phyloP scores from a whole-genome alignment of 2,113 vertebrate genomes.

The Sardina pilchardus region DNA sequence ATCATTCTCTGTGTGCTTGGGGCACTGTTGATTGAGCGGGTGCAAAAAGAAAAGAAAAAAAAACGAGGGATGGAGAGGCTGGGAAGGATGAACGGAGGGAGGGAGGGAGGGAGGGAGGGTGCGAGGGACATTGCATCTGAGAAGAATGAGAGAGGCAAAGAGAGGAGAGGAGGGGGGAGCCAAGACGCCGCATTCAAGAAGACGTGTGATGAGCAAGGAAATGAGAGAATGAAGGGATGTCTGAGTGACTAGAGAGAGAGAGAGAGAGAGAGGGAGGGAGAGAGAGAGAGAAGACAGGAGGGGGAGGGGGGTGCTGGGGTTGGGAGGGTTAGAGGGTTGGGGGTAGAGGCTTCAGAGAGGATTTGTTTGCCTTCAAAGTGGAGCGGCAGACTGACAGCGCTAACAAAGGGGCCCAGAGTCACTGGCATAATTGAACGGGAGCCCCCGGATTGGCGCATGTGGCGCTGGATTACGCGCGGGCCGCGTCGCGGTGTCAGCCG shows the following conservation, averaged over 20 bases:
- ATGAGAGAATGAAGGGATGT: neutral
- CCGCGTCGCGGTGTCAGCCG: neutral
- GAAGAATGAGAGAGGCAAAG: neutral
- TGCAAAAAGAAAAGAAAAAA: neutral
- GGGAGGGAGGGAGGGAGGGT: neutral
- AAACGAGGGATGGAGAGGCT: neutral
- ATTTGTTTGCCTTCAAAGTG: constrained; percentile 36
- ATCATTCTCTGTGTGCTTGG: neutral
- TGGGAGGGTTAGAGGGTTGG: neutral
- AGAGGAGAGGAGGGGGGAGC: neutral
- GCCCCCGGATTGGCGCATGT: constrained; percentile 51
- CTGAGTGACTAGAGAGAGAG: neutral
- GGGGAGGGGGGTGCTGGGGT: neutral
- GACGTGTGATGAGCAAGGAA: neutral
- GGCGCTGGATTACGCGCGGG: neutral
- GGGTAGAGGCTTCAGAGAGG: constrained; percentile 22
- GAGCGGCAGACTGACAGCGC: constrained; percentile 49
- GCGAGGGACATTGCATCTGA: neutral
- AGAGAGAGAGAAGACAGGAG: constrained; percentile 21
- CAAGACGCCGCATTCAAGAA: neutral
- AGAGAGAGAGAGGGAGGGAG: constrained; percentile 12
- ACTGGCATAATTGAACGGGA: constrained; percentile 61
- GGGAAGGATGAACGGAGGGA: neutral
- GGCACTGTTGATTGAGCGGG: neutral
- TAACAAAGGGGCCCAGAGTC: constrained; percentile 56